These are phyloP conservation scores for Podabrus alpinus DNA, from an alignment of 2,888 invertebrate genomes.

Conservation along the genomic window DNA sequence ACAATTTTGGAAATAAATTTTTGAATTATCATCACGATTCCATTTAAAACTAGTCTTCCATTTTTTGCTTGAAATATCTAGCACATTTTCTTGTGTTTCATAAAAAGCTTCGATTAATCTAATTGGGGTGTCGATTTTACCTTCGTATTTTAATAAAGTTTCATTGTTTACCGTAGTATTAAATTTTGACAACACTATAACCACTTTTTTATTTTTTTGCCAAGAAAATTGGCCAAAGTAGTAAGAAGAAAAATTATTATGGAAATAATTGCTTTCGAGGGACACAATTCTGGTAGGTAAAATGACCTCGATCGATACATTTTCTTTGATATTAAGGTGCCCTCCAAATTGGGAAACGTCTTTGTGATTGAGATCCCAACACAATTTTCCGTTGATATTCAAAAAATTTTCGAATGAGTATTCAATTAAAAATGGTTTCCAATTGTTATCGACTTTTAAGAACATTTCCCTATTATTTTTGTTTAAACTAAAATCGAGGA, in stretches of 20 bases:
- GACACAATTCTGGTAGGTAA: slow-evolving; percentile 26
- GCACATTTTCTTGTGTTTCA: slow-evolving; percentile 11
- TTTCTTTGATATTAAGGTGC: slow-evolving; percentile 21
- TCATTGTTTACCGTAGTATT: slow-evolving; percentile 12
- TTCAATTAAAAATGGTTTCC: slow-evolving; percentile 19
- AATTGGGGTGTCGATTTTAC: slow-evolving; percentile 26
- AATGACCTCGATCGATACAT: slow-evolving; percentile 19
- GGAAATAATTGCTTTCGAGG: slow-evolving; percentile 6
- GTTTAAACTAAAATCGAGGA: slow-evolving; percentile 9
- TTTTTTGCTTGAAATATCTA: neutral
- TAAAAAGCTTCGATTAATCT: slow-evolving; percentile 24
- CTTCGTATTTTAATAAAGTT: slow-evolving; percentile 6
- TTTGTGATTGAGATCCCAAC: slow-evolving; percentile 28
- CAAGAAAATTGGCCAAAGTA: slow-evolving; percentile 23
- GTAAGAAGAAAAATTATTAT: slow-evolving; percentile 11
- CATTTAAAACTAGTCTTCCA: slow-evolving; percentile 24
- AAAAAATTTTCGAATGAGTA: slow-evolving; percentile 12
- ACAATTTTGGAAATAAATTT: slow-evolving; percentile 14
- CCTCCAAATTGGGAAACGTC: slow-evolving; percentile 30
- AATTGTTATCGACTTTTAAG: slow-evolving; percentile 20
- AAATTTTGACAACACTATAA: neutral
- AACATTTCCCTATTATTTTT: slow-evolving; percentile 3
- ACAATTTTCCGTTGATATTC: slow-evolving; percentile 13
- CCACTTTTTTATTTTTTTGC: slow-evolving; percentile 21
- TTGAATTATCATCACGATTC: slow-evolving; percentile 18